These are phyloP conservation scores for Aselliscus stoliczkanus DNA, from an alignment of 2,797 vertebrate genomes.

Conservation along the genomic window DNA sequence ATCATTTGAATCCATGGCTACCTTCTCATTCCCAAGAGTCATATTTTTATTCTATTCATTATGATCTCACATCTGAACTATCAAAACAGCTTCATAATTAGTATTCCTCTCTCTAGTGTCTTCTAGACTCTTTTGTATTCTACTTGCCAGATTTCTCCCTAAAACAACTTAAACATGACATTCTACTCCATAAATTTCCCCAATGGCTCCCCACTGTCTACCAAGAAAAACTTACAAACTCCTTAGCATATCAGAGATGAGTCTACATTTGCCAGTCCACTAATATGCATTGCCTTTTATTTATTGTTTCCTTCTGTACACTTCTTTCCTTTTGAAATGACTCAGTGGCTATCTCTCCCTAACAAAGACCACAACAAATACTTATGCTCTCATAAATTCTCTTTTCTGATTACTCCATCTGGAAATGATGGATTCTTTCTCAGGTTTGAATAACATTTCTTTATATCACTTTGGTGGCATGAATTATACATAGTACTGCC, in stretches of 20 bases:
- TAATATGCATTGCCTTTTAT: neutral
- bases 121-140: neutral
- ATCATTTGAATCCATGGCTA: neutral
- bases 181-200: neutral
- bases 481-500: neutral
- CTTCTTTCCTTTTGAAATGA: neutral
- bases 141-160: neutral
- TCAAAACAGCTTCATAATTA: neutral
- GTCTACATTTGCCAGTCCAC: neutral
- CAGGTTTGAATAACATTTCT: neutral
- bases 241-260: neutral
- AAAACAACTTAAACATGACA: neutral
- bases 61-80: neutral
- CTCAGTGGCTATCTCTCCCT: neutral
- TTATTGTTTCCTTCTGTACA: neutral
- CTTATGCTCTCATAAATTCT: neutral
- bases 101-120: neutral
- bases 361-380: neutral
- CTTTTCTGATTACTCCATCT: neutral
- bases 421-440: neutral
- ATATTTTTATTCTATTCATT: neutral
- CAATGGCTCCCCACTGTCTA: neutral
- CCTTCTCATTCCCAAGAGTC: neutral
- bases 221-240: neutral
- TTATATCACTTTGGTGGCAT: neutral